These are phyloP conservation scores for Oscheius sp. DNA, from an alignment of 2,888 invertebrate genomes.

Conservation along the genomic window DNA sequence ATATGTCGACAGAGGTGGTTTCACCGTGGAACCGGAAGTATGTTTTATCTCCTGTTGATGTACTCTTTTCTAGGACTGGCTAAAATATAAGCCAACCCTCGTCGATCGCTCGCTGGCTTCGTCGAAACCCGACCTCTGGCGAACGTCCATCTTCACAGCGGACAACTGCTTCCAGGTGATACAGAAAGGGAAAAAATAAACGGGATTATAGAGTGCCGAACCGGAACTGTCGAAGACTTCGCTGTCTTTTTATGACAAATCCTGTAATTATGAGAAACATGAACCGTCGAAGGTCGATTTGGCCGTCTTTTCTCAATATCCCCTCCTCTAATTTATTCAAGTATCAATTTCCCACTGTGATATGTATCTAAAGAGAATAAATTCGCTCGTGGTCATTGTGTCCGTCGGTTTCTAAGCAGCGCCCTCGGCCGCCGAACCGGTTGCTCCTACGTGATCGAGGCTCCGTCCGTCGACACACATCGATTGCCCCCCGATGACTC, in stretches of 20 bases:
- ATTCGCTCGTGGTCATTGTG: no score
- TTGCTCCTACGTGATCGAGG: no score
- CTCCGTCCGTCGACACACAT: no score
- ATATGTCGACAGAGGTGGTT: constrained; percentile 44
- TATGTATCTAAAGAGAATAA: no score
- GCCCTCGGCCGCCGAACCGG: no score
- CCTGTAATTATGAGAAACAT: background rate
- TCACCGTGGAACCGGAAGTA: constrained; percentile 39
- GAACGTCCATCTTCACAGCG: constrained; percentile 50
- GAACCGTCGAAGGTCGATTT: constrained; percentile 13
- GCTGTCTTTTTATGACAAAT: constrained; percentile 12
- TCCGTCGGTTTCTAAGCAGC: no score
- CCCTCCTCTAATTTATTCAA: background rate
- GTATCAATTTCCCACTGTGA: no score
- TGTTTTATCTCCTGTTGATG: background rate
- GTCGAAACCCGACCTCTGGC: constrained; percentile 33
- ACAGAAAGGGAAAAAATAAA: background rate
- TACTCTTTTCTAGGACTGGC: constrained; percentile 44
- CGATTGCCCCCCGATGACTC: no score
- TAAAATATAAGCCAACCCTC: constrained; percentile 52
- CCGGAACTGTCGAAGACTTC: constrained; percentile 20
- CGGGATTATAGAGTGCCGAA: constrained; percentile 26
- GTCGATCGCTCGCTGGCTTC: constrained; percentile 37
- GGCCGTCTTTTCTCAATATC: constrained; percentile 26
- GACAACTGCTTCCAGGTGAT: constrained; percentile 52